Evolutionary conservation across 2,113 vertebrate genomes (phyloP), one percentile per base, ranked within the genome.

Genomic region (Probosciger aterrimus): DNA sequence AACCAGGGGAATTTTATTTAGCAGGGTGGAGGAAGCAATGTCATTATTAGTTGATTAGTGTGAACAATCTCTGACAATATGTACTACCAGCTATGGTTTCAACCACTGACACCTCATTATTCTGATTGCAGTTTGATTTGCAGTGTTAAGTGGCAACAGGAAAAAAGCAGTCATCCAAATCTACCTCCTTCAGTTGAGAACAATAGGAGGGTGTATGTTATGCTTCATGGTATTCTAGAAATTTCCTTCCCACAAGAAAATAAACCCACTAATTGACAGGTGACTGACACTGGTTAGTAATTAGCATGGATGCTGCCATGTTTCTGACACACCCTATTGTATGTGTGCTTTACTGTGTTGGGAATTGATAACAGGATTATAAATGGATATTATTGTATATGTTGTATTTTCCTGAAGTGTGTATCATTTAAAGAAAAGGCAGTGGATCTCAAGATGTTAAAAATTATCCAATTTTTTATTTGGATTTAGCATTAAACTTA

Each of bases 11-110:
- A 96, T 97, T 97, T 96, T 97, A 94, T 97, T 98, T 97, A 97
- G 96, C 5, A 0, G 59, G 70, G 82, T 89, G 78, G 92, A 96
- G 90, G 94, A 95, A 80, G 95, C 71, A 37, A 93, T 97, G 97
- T 93, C 97, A 95, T 98, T 97, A 97, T 97, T 97, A 96, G 95
- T 93, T 98, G 97, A 98, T 98, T 97, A 97, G 94, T 93, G 94
- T 93, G 98, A 98, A 98, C 92, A 96, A 49, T 97, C 95, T 97
- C 85, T 97, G 94, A 97, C 96, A 96, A 94, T 95, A 90, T 91
- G 77, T 96, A 97, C 88, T 83, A 94, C 73, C 88, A 95, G 88
- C 95, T 90, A 96, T 91, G 75, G 96, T 90, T 97, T 95, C 94
- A 96, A 79, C 86, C 92, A 92, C 91, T 97, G 96, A 95, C 95